Evolutionary conservation across 2,797 vertebrate species (phyloP), one percentile per base, ranked within the genome.

Genomic region (Schizopygopsis pylzovi): DNA sequence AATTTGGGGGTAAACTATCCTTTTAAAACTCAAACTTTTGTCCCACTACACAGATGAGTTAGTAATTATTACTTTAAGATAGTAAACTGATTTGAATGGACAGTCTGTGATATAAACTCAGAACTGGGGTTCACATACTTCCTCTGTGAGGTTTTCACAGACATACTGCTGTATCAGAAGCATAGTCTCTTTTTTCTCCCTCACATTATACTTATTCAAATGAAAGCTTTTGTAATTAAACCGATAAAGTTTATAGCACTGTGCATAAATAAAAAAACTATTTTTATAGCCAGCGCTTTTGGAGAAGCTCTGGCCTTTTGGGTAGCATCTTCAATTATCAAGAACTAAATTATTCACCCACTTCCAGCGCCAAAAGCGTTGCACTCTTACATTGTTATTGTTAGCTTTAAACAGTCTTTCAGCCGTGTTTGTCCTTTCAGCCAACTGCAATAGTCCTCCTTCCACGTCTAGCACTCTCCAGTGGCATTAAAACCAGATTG

Each of bases 211-310:
- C n/a, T 77, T 18, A 12, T 63, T 91, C 90, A 93, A 95, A 95
- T 95, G 92, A 94, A 94, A 93, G 94, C 52, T 95, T 93, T 86
- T 90, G 92, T 95, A 95, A 95, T 96, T 95, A 94, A 95, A 95
- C 93, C 93, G 93, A 96, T 95, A 94, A 94, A 94, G 94, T 93
- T 94, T 92, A 91, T 28, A 92, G 90, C 92, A 93, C 89, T 91
- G 91, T 88, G 92, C 92, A 93, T 94, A 0, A 65, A 28, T 28
- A 67, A 65, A 65, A 59, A 54, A 20, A 7, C 20, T 90, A 15
- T 49, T 16, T 28, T 33, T 37, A 90, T 95, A 93, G 92, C 87
- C 94, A 92, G 90, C 91, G 92, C 93, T 92, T 91, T 94, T 94
- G 91, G 70, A 41, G 85, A 93, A 94, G 91, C 93, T 92, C 92